Evolutionary conservation across 2,888 invertebrate genomes (phyloP).

Genomic region (Cordilura impudica): DNA sequence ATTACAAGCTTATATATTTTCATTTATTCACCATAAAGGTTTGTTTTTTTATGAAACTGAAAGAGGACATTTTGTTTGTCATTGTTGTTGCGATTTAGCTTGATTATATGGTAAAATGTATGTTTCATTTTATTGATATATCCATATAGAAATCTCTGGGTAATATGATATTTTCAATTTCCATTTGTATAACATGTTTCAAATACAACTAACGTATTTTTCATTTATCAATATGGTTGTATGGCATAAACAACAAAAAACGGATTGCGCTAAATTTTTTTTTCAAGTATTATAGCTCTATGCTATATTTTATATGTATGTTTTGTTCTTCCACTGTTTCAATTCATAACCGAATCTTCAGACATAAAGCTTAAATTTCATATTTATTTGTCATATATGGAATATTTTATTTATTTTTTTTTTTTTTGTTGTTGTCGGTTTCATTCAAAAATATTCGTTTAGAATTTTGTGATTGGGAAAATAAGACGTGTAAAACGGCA

Average conservation of each 20-base stretch:
- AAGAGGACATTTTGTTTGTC: neutral
- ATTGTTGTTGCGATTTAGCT: conserved; percentile 5
- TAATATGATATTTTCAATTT: conserved; percentile 71
- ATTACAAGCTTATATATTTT: conserved; percentile 41
- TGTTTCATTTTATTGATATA: conserved; percentile 47
- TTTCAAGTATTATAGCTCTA: too few species aligned
- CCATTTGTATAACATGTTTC: conserved; percentile 62
- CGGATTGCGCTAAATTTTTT: neutral
- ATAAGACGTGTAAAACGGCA: conserved; percentile 15
- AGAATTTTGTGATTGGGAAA: neutral
- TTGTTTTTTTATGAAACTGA: neutral
- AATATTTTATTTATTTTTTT: conserved; percentile 10
- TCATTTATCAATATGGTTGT: conserved; percentile 51
- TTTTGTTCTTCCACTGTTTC: neutral
- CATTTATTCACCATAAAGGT: conserved; percentile 30
- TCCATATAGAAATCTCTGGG: conserved; percentile 67
- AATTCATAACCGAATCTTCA: conserved; percentile 15
- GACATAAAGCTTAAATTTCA: conserved; percentile 6
- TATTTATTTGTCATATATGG: conserved; percentile 19
- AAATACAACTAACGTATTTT: neutral
- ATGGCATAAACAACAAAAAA: conserved; percentile 8
- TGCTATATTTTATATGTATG: neutral
- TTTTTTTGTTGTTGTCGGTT: neutral
- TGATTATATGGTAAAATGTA: conserved; percentile 39
- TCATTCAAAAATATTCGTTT: neutral